A percentile compares a stretch with the other conserved stretches of the same genome.
phyloP scores from a whole-genome alignment of 2,797 vertebrate genomes.

The Leptatherina wallacei region DNA sequence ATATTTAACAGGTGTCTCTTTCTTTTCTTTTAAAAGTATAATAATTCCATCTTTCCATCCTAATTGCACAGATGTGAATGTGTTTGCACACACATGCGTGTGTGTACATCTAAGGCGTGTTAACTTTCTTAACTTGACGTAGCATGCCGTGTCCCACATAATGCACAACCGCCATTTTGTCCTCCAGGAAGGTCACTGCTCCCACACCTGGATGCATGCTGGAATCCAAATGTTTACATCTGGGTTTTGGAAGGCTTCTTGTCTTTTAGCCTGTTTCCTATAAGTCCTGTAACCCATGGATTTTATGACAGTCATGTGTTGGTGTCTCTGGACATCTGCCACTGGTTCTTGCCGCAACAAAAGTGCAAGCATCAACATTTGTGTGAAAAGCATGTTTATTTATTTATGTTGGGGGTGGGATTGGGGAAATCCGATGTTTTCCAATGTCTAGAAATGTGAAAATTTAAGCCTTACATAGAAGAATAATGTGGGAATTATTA shows the following conservation, averaged over 20 bases:
- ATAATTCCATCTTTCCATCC: conserved; percentile 29
- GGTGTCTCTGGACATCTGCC: conserved; percentile 8
- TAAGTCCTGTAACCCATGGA: conserved; percentile 25
- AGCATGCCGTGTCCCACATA: conserved; percentile 71
- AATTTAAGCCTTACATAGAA: neutral
- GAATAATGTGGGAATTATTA: neutral
- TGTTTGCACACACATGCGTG: conserved; percentile 26
- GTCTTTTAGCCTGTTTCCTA: conserved; percentile 43
- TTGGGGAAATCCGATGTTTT: neutral
- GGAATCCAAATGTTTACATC: conserved; percentile 43
- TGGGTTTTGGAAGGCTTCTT: conserved; percentile 33
- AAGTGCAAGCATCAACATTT: conserved; percentile 10
- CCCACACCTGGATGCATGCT: conserved; percentile 67
- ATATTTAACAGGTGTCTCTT: conserved; percentile 43
- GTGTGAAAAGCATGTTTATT: neutral
- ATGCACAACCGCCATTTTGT: conserved; percentile 44
- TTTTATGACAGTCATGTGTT: neutral
- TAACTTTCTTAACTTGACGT: conserved; percentile 45
- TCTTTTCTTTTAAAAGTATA: conserved; percentile 34
- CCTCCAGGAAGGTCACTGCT: conserved; percentile 37
- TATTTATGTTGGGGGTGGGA: neutral
- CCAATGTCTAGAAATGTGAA: neutral
- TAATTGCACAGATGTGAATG: conserved; percentile 41
- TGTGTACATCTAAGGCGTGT: conserved; percentile 16
- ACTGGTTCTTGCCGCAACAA: neutral